phyloP scores from a whole-genome alignment of 2,113 vertebrate genomes.

The Gavialis gangeticus region DNA sequence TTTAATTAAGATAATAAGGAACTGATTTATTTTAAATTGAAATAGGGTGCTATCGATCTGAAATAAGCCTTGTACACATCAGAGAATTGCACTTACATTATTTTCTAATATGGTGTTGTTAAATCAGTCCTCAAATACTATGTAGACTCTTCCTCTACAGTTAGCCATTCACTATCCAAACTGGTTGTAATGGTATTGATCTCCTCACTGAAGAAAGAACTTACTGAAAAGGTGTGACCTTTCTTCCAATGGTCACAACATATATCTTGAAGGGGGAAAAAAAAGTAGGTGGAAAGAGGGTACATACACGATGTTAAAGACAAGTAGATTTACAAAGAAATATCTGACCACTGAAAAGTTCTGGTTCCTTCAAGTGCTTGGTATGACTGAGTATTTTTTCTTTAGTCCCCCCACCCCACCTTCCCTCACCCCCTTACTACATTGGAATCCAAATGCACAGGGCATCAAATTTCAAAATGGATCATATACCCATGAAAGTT shows the following conservation, averaged over 20 bases:
- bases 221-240: not conserved
- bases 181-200: not conserved
- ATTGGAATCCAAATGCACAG: not conserved
- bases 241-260: not conserved
- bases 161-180: not conserved
- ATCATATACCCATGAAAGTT: not conserved
- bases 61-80: not conserved
- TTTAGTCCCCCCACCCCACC: no score
- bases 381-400: not conserved
- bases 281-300: not conserved
- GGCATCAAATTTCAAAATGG: not conserved
- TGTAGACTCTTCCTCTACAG: not conserved
- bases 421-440: not conserved
- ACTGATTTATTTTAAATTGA: not conserved
- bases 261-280: not conserved
- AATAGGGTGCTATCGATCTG: not conserved
- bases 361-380: not conserved
- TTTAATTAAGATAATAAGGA: not conserved
- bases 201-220: not conserved
- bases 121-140: not conserved
- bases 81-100: not conserved
- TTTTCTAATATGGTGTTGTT: not conserved
- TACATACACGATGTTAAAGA: not conserved
- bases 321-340: not conserved
- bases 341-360: not conserved